phyloP scores from a whole-genome alignment of 2,797 vertebrate genomes.

The Scarus forsteni region DNA sequence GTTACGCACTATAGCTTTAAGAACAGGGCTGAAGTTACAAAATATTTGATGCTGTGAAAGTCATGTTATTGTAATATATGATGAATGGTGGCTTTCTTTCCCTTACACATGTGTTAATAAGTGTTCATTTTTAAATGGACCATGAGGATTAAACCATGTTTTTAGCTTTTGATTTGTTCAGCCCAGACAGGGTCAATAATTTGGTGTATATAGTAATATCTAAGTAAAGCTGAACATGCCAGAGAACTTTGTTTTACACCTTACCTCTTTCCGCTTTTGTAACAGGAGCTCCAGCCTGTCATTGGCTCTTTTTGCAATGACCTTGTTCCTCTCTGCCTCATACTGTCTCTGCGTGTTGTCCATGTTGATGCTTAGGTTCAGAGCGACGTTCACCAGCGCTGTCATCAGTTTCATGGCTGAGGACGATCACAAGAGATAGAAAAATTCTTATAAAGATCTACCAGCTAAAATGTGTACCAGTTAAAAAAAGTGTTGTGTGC shows the following conservation, averaged over 20 bases:
- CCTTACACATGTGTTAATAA: too few species aligned
- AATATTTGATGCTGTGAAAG: too few species aligned
- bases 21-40: too few species aligned
- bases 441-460: not conserved
- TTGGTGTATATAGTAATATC: too few species aligned
- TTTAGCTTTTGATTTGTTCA: too few species aligned
- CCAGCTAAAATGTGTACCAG: not conserved
- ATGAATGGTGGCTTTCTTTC: too few species aligned
- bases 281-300: constrained; percentile 94
- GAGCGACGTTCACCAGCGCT: constrained; percentile 95
- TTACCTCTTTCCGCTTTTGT: constrained; percentile 97
- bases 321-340: constrained; percentile 96
- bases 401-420: constrained; percentile 95
- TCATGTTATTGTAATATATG: too few species aligned
- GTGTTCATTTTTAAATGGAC: too few species aligned
- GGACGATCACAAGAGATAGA: constrained; percentile 9
- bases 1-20: too few species aligned
- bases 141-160: too few species aligned
- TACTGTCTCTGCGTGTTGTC: constrained; percentile 98
- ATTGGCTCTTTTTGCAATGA: constrained; percentile 94
- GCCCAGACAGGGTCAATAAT: too few species aligned
- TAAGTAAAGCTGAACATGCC: too few species aligned
- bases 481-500: not conserved
- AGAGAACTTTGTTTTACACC: constrained; percentile 5
- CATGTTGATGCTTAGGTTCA: constrained; percentile 99